Evolutionary conservation across 2,113 vertebrate genomes (phyloP).

Genomic region (Recurvirostra avosetta): DNA sequence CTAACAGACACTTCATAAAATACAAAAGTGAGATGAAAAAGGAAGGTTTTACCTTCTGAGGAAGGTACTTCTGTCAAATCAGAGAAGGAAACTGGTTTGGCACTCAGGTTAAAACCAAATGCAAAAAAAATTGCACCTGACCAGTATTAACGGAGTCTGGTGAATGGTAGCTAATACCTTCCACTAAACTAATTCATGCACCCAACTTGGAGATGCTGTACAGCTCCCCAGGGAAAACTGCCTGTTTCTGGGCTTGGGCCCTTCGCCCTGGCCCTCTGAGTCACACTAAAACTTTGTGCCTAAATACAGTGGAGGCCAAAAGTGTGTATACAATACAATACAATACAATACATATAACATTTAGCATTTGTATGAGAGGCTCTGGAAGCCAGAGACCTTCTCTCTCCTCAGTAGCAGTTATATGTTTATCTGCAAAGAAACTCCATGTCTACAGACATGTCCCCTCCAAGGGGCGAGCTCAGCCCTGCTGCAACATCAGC

Average conservation of each 20-base stretch:
- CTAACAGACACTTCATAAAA: not conserved
- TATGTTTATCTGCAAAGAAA: not conserved
- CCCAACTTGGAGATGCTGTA: not conserved
- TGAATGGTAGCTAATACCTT: not conserved
- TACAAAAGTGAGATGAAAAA: not conserved
- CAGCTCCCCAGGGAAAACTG: not conserved
- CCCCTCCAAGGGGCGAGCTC: not conserved
- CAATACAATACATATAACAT: too few species aligned
- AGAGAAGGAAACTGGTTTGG: not conserved
- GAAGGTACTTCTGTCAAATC: not conserved
- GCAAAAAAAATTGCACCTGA: not conserved
- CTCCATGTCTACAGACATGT: fast-evolving
- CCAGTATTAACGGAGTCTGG: fast-evolving
- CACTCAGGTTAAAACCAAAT: not conserved
- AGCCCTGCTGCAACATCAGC: not conserved
- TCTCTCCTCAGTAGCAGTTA: not conserved
- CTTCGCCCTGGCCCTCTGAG: not conserved
- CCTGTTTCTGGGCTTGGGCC: not conserved
- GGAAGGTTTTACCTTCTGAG: not conserved
- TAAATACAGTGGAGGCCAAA: not conserved
- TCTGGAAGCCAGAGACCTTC: not conserved
- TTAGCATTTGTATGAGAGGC: not conserved
- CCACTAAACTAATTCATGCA: not conserved
- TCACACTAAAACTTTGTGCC: not conserved
- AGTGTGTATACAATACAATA: too few species aligned